Conservation (phyloP, 2,797 vertebrate species). For the Ceryle rudis region DNA sequence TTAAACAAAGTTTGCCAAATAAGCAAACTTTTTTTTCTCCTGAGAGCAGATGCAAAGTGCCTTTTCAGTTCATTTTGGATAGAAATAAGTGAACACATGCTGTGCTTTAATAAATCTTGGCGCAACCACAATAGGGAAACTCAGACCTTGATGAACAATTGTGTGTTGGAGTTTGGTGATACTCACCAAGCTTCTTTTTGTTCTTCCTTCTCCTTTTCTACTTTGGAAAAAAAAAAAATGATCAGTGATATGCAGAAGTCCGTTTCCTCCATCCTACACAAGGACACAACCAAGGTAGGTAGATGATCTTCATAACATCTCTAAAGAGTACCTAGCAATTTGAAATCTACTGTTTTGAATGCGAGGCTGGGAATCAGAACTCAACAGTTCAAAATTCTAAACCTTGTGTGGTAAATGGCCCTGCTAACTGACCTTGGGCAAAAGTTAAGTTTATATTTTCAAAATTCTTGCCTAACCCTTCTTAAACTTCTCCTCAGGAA, state of each 20-base stretch:
- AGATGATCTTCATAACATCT: neutral
- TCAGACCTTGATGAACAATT: conserved; percentile 41
- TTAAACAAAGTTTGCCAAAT: conserved; percentile 79
- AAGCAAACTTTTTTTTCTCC: neutral
- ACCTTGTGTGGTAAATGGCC: fast-evolving
- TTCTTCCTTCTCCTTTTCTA: neutral
- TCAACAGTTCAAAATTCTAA: neutral
- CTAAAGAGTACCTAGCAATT: neutral
- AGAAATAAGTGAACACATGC: conserved; percentile 80
- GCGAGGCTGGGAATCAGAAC: neutral
- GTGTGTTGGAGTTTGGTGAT: conserved; percentile 44
- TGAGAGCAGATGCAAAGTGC: conserved; percentile 77
- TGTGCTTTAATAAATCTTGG: conserved; percentile 78
- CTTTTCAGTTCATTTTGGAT: conserved; percentile 77
- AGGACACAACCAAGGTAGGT: neutral
- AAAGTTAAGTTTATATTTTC: neutral
- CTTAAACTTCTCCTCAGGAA: neutral
- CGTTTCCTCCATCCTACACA: fast-evolving
- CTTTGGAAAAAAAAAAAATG: neutral
- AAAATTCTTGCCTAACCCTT: neutral
- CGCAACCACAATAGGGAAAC: conserved; percentile 48
- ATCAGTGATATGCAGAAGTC: neutral
- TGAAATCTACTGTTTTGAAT: neutral
- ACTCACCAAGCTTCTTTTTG: neutral
- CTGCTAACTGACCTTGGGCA: neutral